These are phyloP conservation scores for Sula dactylatra DNA, from an alignment of 2,113 vertebrate species.

Conservation along the genomic window DNA sequence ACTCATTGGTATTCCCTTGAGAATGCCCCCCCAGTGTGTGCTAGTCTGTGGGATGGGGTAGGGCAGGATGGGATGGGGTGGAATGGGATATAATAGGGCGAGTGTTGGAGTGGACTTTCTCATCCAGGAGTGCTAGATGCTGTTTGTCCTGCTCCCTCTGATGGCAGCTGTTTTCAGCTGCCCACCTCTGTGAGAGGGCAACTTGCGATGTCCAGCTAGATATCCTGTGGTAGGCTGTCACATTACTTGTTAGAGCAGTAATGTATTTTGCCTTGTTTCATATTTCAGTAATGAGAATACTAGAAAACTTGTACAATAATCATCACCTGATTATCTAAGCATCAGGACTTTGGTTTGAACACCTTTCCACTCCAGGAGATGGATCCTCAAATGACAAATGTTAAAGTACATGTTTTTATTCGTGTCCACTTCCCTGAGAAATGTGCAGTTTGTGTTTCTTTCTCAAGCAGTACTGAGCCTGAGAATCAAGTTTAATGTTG, in stretches of 20 bases:
- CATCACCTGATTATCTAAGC: background rate
- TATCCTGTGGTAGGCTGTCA: background rate
- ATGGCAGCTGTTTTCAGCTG: background rate
- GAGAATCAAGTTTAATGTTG: slow-evolving; percentile 25
- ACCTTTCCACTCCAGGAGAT: background rate
- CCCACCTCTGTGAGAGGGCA: background rate
- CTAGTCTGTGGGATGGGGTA: background rate
- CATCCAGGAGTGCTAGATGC: background rate
- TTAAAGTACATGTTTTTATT: background rate
- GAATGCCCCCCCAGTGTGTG: background rate
- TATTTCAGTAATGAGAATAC: background rate
- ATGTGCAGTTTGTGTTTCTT: background rate
- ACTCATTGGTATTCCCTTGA: background rate
- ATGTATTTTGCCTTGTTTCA: background rate
- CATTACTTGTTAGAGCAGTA: background rate
- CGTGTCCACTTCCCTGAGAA: slow-evolving; percentile 22
- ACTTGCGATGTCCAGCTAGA: background rate
- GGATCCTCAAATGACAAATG: background rate
- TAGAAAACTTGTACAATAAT: background rate
- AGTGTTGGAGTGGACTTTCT: background rate
- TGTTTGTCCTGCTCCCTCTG: background rate
- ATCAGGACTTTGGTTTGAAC: background rate
- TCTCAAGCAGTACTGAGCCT: slow-evolving; percentile 41
- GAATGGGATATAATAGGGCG: background rate
- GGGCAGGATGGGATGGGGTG: background rate